phyloP scores from a whole-genome alignment of 2,888 invertebrate species.

The Hetaerina titia region DNA sequence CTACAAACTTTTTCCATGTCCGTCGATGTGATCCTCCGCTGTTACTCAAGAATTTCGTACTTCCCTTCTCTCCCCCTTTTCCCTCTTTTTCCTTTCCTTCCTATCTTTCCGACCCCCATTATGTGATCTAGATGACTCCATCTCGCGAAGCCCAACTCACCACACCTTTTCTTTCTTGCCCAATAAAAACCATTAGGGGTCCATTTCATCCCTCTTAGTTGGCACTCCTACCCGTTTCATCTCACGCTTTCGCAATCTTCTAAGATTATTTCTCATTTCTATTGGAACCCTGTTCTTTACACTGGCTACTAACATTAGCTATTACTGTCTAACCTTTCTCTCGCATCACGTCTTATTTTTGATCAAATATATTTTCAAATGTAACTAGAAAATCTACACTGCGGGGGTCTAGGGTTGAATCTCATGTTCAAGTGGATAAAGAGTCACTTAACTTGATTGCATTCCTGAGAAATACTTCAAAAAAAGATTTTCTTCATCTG shows the following conservation, averaged over 20 bases:
- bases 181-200: background rate
- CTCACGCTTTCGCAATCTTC: too few relatives aligned
- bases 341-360: background rate
- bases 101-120: background rate
- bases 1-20: background rate
- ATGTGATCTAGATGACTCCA: background rate
- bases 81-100: background rate
- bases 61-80: background rate
- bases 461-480: too few relatives aligned
- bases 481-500: too few relatives aligned
- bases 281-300: background rate
- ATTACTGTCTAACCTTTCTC: background rate
- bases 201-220: background rate
- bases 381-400: too few relatives aligned
- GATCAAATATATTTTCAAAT: too few relatives aligned
- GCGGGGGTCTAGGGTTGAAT: too few relatives aligned
- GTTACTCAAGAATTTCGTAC: background rate
- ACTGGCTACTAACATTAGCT: background rate
- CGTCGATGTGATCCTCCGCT: background rate
- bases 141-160: background rate
- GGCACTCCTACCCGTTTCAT: background rate
- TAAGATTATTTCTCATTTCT: background rate
- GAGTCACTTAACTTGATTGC: too few relatives aligned
- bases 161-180: background rate
- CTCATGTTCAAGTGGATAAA: too few relatives aligned